Conservation (phyloP, 2,797 vertebrate species). For the Danio tinwini region DNA sequence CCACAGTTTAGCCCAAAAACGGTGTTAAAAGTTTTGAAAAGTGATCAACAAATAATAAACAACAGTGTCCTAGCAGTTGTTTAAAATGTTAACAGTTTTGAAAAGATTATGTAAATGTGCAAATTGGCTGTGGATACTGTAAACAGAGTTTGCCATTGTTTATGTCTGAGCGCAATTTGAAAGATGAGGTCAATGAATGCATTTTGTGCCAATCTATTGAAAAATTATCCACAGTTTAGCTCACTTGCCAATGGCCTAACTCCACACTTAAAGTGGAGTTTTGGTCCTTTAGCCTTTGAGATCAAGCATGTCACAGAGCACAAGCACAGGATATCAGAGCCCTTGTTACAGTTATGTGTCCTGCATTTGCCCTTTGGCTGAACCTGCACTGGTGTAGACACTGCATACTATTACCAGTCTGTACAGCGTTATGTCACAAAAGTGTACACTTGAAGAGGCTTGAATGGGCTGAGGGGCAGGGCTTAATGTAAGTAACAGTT, state of each 20-base stretch:
- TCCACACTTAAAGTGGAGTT: not conserved
- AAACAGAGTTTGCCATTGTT: not conserved
- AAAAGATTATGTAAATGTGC: not conserved
- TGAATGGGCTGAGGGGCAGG: not conserved
- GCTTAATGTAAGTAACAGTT: slow-evolving; percentile 4
- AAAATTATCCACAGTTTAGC: not conserved
- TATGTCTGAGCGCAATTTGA: not conserved
- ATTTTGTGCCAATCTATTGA: not conserved
- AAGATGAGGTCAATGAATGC: not conserved
- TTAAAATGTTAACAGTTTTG: not conserved
- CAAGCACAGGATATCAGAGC: not conserved
- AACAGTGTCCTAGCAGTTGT: not conserved
- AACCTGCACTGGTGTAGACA: not conserved
- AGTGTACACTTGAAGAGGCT: not conserved
- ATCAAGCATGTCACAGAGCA: not conserved
- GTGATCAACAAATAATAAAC: too few species aligned
- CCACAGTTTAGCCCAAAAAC: not conserved
- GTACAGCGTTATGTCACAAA: not conserved
- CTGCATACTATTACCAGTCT: not conserved
- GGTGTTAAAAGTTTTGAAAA: too few species aligned
- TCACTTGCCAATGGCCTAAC: not conserved
- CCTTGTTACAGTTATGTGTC: not conserved
- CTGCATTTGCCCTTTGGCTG: slow-evolving; percentile 14
- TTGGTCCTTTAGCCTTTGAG: not conserved
- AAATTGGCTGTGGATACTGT: not conserved